Percentiles rank a stretch among this genome's conserved stretches.
These are phyloP conservation scores for Clamator glandarius DNA, from an alignment of 2,797 vertebrate genomes.

Conservation along the genomic window DNA sequence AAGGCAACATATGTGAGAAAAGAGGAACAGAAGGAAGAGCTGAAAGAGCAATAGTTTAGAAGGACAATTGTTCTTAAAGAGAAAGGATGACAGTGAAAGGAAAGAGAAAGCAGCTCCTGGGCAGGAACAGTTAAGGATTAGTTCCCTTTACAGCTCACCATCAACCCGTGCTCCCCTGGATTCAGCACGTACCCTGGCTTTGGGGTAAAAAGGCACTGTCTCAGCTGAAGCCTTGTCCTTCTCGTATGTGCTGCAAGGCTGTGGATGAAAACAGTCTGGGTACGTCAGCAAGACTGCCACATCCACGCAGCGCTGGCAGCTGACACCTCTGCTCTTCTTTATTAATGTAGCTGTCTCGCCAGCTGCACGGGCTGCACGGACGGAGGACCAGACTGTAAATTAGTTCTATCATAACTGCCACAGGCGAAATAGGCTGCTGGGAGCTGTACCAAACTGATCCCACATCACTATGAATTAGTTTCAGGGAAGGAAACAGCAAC, in stretches of 20 bases:
- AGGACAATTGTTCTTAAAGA: background rate
- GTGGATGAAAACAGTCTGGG: background rate
- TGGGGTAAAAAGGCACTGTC: background rate
- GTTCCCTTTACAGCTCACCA: background rate
- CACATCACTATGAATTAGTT: background rate
- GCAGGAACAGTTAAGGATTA: background rate
- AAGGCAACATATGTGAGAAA: background rate
- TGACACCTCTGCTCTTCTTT: background rate
- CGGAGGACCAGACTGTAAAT: background rate
- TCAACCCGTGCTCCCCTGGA: background rate
- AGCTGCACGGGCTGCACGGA: background rate
- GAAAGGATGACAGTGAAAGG: background rate
- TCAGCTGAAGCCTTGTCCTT: background rate
- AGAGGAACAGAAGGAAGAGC: background rate
- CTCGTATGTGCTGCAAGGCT: background rate
- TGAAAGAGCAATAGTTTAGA: background rate
- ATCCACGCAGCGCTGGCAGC: background rate
- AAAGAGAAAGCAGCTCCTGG: background rate
- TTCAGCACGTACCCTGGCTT: background rate
- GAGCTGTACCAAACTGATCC: background rate
- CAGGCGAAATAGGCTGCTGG: background rate
- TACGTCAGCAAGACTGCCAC: background rate
- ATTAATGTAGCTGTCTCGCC: background rate
- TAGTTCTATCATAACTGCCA: background rate
- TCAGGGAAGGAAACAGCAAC: background rate